phyloP scores from a whole-genome alignment of 1,140 invertebrate genomes.

The Drosophila ambigua region DNA sequence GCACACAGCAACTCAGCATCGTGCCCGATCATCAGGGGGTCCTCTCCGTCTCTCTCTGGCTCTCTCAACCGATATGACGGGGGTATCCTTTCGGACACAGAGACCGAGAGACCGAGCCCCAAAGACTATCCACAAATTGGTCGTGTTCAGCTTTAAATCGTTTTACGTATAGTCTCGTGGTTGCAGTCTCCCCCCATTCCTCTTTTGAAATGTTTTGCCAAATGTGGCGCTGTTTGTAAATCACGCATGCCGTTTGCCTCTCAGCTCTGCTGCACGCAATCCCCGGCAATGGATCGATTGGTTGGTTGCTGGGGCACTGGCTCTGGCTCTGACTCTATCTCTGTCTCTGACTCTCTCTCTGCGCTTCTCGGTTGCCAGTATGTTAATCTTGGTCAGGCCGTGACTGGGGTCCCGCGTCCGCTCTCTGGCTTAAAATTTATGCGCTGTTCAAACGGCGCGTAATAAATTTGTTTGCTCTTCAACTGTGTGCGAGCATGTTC shows the following conservation, averaged over 20 bases:
- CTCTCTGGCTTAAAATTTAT: constrained; percentile 63
- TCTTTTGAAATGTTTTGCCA: constrained; percentile 66
- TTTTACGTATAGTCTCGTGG: constrained; percentile 74
- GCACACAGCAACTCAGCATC: constrained; percentile 38
- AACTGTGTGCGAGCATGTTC: constrained; percentile 79
- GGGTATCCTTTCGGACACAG: constrained; percentile 7
- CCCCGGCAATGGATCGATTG: constrained; percentile 58
- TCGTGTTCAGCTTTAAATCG: constrained; percentile 81
- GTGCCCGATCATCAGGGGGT: constrained; percentile 39
- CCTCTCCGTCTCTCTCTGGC: background rate
- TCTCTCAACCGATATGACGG: constrained; percentile 1
- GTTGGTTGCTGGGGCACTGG: constrained; percentile 8
- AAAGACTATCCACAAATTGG: constrained; percentile 74
- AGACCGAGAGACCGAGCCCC: constrained; percentile 32
- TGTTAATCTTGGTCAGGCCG: constrained; percentile 71
- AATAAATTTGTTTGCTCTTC: constrained; percentile 83
- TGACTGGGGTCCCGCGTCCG: constrained; percentile 41
- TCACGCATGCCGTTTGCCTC: constrained; percentile 61
- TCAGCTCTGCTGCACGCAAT: constrained; percentile 55
- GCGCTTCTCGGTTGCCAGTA: constrained; percentile 38
- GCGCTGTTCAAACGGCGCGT: constrained; percentile 82
- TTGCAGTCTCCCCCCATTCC: background rate
- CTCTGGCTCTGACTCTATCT: background rate
- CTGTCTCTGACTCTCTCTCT: background rate
- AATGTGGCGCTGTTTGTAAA: constrained; percentile 81